A percentile compares a stretch with the other conserved stretches of the same genome.
These are phyloP conservation scores for Agrochola macilenta DNA, from an alignment of 2,888 invertebrate genomes.

Conservation along the genomic window DNA sequence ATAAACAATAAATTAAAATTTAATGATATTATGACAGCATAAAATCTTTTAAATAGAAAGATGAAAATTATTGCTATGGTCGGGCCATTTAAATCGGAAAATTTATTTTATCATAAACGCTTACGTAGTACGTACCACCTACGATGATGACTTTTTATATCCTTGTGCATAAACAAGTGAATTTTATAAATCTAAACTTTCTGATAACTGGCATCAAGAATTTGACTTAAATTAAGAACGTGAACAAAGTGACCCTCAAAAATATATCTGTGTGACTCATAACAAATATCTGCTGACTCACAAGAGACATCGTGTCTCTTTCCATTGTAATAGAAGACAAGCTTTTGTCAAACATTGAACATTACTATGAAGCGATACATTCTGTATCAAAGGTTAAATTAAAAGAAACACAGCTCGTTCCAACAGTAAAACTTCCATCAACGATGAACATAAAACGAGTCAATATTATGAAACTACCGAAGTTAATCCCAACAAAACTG, in stretches of 20 bases:
- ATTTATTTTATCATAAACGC: slow-evolving; percentile 31
- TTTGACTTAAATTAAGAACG: background rate
- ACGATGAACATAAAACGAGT: slow-evolving; percentile 68
- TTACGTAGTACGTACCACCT: slow-evolving; percentile 34
- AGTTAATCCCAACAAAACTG: slow-evolving; percentile 83
- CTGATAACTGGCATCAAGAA: background rate
- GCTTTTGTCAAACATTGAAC: slow-evolving; percentile 16
- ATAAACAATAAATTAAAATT: slow-evolving; percentile 44
- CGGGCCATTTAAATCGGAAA: slow-evolving; percentile 35
- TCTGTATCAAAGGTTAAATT: background rate
- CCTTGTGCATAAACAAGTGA: background rate
- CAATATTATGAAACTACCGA: slow-evolving; percentile 82
- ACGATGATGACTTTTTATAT: slow-evolving; percentile 14
- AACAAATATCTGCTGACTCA: slow-evolving; percentile 43
- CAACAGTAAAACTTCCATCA: slow-evolving; percentile 44
- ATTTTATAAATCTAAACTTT: background rate
- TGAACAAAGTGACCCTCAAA: background rate
- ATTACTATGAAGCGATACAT: background rate
- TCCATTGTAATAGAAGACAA: slow-evolving; percentile 1
- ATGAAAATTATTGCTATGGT: slow-evolving; percentile 36
- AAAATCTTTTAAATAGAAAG: slow-evolving; percentile 43
- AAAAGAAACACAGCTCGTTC: slow-evolving; percentile 22
- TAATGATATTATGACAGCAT: slow-evolving; percentile 54
- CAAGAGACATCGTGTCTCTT: background rate
- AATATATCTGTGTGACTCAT: background rate